phyloP scores from a whole-genome alignment of 2,797 vertebrate species.

The Florisuga fusca region DNA sequence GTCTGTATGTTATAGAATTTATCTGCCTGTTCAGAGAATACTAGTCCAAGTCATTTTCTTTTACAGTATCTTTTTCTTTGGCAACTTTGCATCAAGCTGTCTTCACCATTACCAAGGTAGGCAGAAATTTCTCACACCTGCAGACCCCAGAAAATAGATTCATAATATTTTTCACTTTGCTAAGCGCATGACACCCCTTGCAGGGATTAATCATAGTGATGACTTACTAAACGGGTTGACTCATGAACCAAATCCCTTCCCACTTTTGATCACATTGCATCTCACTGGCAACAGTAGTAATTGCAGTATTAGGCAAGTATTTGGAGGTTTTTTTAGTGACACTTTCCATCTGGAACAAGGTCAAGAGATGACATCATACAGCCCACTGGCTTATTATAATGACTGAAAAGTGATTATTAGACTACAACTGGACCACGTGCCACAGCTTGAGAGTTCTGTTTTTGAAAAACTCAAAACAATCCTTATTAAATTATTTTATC shows the following conservation, averaged over 20 bases:
- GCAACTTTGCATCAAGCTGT: not conserved
- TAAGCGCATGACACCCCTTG: not conserved
- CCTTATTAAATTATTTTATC: not conserved
- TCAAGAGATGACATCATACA: not conserved
- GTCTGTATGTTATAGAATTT: not conserved
- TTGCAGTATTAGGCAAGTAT: not conserved
- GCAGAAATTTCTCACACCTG: not conserved
- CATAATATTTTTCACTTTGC: conserved; percentile 26
- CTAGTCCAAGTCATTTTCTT: not conserved
- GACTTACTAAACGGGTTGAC: not conserved
- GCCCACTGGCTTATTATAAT: not conserved
- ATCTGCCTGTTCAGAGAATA: not conserved
- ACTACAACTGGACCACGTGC: not conserved
- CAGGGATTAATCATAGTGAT: conserved; percentile 7
- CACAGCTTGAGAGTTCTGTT: not conserved
- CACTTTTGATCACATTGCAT: not conserved
- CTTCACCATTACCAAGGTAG: not conserved
- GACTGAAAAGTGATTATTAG: not conserved
- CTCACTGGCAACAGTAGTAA: not conserved
- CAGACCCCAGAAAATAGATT: not conserved
- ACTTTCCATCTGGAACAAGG: not conserved
- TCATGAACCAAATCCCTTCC: not conserved
- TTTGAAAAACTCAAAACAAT: not conserved
- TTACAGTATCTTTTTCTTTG: not conserved
- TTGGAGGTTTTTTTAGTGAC: not conserved